Evolutionary conservation across 2,888 invertebrate genomes (phyloP), one percentile per base, ranked within the genome.

Genomic region (Caenorhabditis sp.): DNA sequence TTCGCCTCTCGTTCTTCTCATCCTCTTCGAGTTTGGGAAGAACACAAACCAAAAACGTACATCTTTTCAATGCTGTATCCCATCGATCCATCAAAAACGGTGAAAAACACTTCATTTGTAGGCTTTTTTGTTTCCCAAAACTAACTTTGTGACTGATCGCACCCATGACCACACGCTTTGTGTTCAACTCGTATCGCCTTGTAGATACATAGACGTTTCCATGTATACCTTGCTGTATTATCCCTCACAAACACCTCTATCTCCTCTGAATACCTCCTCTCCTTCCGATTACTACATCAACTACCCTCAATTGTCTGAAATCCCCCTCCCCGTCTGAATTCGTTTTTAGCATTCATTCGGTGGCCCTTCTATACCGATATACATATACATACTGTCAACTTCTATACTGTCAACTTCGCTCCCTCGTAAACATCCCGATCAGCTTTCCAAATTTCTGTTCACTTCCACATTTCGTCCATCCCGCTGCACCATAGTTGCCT

Each of bases 51-150:
- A 22, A 43, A 17, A 43, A 5, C 20, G 11, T 22, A 4, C 22
- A 9, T 4, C 24, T 22, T 15, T 43, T 15, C 55, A 37, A 39
- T 35, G n/a, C 46, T 63, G 39, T 41, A 37, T n/a, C 24, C 50
- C 37, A 17, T 53, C 53, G 6, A 20, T 8, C 45, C 39, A 11
- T 24, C 20, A 52, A 63, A 63, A 53, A 43, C 65, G 55, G 65
- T 65, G 65, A 62, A 65, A 63, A 53, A 58, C 58, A 58, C 66
- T 56, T 58, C 56, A 68, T 58, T 68, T 68, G 66, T 68, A 68
- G 66, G 66, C 56, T 68, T 68, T 68, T 65, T 32, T 24, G n/a
- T 27, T 37, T 30, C 37, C 15, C n/a, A 35, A 27, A 8, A 35
- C 37, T 52, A 52, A 48, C 13, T 41, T 46, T 39, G 39, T 41